Conservation (phyloP, 2,113 vertebrate genomes). For the Cochlearius cochlearius region DNA sequence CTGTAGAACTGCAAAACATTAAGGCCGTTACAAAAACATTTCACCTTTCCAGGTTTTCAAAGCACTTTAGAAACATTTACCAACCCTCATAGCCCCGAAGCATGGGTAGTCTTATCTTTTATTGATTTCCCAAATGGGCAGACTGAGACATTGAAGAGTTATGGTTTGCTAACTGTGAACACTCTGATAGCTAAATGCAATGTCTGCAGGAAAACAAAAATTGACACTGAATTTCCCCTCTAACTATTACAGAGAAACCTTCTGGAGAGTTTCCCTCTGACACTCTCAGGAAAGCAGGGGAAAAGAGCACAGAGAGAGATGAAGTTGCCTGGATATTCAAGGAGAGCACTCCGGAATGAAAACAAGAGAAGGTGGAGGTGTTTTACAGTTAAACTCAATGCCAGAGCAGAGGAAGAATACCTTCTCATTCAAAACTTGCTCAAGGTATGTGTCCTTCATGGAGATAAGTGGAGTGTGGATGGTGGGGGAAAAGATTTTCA, state of each 20-base stretch:
- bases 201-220: not conserved
- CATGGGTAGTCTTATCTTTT: not conserved
- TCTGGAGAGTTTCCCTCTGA: not conserved
- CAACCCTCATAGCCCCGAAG: not conserved
- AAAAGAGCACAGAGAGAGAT: not conserved
- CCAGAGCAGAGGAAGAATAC: not conserved
- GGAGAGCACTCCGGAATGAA: not conserved
- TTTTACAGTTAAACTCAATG: not conserved
- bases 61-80: not conserved
- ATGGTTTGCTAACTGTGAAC: not conserved
- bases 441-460: rapidly evolving
- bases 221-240: not conserved
- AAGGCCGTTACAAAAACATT: not conserved
- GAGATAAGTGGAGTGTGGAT: not conserved
- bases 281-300: not conserved
- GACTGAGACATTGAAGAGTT: not conserved
- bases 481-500: not conserved
- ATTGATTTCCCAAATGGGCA: not conserved
- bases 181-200: not conserved
- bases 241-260: not conserved
- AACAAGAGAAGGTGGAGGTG: not conserved
- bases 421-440: not conserved
- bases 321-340: not conserved
- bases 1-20: not conserved
- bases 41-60: constrained; percentile 1